A percentile compares a stretch with the other conserved stretches of the same genome.
phyloP scores from a whole-genome alignment of 1,140 invertebrate genomes.

The Lordiphosa stackelbergi region DNA sequence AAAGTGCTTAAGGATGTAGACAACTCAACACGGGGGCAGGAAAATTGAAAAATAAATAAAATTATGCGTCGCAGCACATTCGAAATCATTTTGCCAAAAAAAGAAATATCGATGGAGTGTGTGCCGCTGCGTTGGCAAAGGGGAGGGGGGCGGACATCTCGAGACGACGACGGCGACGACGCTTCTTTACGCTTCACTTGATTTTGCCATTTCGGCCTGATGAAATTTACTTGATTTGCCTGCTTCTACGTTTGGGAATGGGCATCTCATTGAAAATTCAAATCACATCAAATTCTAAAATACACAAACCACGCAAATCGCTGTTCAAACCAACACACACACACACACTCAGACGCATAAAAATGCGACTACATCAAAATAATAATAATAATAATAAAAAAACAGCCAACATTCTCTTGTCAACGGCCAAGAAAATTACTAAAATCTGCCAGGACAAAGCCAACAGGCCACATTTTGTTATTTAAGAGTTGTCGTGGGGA shows the following conservation, averaged over 20 bases:
- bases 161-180: background rate
- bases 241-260: slow-evolving; percentile 12
- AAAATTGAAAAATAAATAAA: slow-evolving; percentile 74
- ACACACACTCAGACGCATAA: slow-evolving; percentile 29
- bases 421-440: slow-evolving; percentile 45
- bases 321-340: slow-evolving; percentile 19
- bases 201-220: slow-evolving; percentile 8
- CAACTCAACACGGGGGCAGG: slow-evolving; percentile 21
- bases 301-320: slow-evolving; percentile 70
- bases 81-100: slow-evolving; percentile 46
- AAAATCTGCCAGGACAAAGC: slow-evolving; percentile 15
- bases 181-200: slow-evolving; percentile 45
- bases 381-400: slow-evolving; percentile 58
- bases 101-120: slow-evolving; percentile 27
- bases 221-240: too few species aligned
- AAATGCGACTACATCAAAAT: slow-evolving; percentile 69
- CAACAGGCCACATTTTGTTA: slow-evolving; percentile 1
- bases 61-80: slow-evolving; percentile 65
- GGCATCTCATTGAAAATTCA: slow-evolving; percentile 64
- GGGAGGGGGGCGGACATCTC: background rate
- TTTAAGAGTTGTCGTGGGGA: background rate
- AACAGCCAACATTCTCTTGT: slow-evolving; percentile 30
- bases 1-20: slow-evolving; percentile 43
- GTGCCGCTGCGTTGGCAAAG: background rate
- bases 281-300: slow-evolving; percentile 73